Evolutionary conservation across 1,140 invertebrate species (phyloP).

Genomic region (Matsumurasca onukii): DNA sequence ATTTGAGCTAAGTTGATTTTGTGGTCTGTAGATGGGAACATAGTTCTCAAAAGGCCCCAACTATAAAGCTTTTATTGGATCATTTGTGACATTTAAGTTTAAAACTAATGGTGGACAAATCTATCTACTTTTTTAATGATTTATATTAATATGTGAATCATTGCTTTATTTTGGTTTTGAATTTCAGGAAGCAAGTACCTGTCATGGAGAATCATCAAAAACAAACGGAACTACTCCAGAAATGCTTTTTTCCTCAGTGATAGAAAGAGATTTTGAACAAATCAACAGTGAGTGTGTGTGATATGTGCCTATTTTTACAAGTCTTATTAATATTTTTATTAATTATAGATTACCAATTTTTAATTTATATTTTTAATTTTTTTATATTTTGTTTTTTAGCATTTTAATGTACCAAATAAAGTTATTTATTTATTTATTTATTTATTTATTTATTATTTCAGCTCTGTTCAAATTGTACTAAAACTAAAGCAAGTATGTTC

Average conservation of each 20-base stretch:
- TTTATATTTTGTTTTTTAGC: constrained; percentile 4
- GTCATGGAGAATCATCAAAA: constrained; percentile 42
- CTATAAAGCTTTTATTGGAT: too few species aligned
- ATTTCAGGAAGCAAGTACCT: constrained; percentile 19
- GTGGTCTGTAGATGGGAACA: too few species aligned
- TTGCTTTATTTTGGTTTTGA: too few species aligned
- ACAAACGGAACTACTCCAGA: constrained; percentile 57
- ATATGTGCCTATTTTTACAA: constrained; percentile 8
- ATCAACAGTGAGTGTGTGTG: constrained; percentile 37
- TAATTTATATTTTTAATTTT: neutral
- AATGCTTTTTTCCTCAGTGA: constrained; percentile 58
- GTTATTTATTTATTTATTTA: neutral
- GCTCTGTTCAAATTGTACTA: too few species aligned
- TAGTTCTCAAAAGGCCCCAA: too few species aligned
- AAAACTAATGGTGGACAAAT: too few species aligned
- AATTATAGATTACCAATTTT: neutral
- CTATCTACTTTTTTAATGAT: too few species aligned
- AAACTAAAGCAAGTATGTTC: too few species aligned
- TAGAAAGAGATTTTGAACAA: constrained; percentile 51
- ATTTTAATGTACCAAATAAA: neutral
- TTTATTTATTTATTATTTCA: too few species aligned
- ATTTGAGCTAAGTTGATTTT: too few species aligned
- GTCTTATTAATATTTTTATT: constrained; percentile 8
- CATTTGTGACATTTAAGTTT: too few species aligned
- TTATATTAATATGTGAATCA: too few species aligned